Evolutionary conservation across 2,888 invertebrate genomes (phyloP).

Genomic region (Minunthozetes semirufus): DNA sequence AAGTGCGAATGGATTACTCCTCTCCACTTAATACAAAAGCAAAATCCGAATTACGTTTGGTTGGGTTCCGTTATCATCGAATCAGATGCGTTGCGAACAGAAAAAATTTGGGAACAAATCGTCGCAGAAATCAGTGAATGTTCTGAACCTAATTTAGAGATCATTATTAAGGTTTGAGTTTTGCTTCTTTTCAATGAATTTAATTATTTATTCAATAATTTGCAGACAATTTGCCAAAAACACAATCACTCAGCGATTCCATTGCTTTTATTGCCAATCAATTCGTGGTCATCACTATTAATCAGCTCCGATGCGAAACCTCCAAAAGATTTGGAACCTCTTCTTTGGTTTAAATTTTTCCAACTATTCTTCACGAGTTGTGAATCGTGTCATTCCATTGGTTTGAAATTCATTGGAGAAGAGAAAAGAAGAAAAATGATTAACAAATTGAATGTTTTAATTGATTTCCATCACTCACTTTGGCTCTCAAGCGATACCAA

Average conservation of each 20-base stretch:
- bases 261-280: conserved; percentile 36
- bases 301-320: conserved; percentile 21
- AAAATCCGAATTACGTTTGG: conserved; percentile 31
- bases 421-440: conserved; percentile 17
- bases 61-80: conserved; percentile 32
- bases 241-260: conserved; percentile 31
- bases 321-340: conserved; percentile 32
- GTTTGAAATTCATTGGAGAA: conserved; percentile 26
- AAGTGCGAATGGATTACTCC: conserved; percentile 37
- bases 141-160: conserved; percentile 24
- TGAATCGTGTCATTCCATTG: conserved; percentile 32
- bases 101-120: conserved; percentile 38
- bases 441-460: conserved; percentile 30
- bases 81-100: conserved; percentile 31
- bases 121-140: conserved; percentile 32
- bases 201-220: not conserved
- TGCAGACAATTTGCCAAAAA: conserved; percentile 27
- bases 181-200: not conserved
- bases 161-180: conserved; percentile 18
- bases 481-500: conserved; percentile 28
- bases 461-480: conserved; percentile 34
- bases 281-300: conserved; percentile 26
- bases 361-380: conserved; percentile 34
- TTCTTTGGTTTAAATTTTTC: conserved; percentile 39
- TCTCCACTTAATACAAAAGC: conserved; percentile 32